phyloP scores from a whole-genome alignment of 2,113 vertebrate species.

The Urocynchramus pylzowi region DNA sequence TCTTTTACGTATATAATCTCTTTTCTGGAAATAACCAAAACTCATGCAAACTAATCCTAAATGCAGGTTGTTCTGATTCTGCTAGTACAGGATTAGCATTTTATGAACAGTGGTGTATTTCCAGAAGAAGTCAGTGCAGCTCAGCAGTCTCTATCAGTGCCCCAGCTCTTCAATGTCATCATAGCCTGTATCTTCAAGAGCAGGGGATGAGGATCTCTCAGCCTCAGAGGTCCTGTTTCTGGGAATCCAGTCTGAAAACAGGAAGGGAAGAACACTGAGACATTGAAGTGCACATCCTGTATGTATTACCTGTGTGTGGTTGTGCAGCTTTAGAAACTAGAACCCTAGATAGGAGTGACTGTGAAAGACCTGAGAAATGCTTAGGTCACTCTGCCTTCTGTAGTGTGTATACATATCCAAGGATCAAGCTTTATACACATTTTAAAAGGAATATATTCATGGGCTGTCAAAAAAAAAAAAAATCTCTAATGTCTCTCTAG shows the following conservation, averaged over 20 bases:
- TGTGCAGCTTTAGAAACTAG: not conserved
- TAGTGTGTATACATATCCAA: not conserved
- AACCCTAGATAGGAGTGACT: not conserved
- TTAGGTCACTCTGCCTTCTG: not conserved
- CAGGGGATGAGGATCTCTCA: not conserved
- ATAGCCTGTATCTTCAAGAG: not conserved
- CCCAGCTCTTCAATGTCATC: not conserved
- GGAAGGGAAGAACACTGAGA: not conserved
- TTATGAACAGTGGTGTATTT: not conserved
- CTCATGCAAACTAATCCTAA: not conserved
- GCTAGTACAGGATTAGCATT: not conserved
- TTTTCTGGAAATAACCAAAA: not conserved
- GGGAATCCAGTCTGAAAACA: conserved; percentile 2
- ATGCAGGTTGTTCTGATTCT: not conserved
- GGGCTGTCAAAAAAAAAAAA: not conserved
- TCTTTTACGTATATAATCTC: not conserved
- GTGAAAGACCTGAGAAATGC: not conserved
- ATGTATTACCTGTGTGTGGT: not conserved
- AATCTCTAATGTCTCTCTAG: not conserved
- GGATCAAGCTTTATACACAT: not conserved
- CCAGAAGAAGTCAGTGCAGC: not conserved
- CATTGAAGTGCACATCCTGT: not conserved
- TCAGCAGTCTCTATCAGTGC: not conserved
- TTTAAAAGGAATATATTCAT: not conserved
- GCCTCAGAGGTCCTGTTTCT: not conserved